Conservation (phyloP, 1,140 invertebrate species). For the Leptopilina boulardi region DNA sequence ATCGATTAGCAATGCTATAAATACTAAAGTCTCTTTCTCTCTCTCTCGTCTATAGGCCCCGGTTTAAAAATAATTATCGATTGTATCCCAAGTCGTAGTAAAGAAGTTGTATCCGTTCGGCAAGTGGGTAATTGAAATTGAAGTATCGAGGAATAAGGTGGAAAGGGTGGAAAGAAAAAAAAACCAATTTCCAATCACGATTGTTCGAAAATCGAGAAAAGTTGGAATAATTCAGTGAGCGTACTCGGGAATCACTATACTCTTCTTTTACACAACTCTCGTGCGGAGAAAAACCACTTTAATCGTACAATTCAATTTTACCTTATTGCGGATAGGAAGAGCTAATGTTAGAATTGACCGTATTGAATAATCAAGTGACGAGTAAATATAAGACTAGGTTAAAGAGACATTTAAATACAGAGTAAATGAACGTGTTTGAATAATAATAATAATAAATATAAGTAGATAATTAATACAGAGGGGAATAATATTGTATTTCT, state of each 20-base stretch:
- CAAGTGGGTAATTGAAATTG: conserved; percentile 9
- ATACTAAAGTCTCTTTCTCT: conserved; percentile 5
- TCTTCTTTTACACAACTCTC: not conserved
- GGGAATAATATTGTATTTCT: no score
- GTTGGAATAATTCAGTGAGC: conserved; percentile 2
- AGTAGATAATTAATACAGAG: no score
- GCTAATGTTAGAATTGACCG: conserved; percentile 4
- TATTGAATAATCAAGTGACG: not conserved
- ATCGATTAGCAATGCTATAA: conserved; percentile 9
- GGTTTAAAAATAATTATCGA: conserved; percentile 5
- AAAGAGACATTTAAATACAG: not conserved
- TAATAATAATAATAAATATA: no score
- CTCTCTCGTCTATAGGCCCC: not conserved
- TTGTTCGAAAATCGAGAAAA: conserved; percentile 10
- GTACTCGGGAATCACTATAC: conserved; percentile 1
- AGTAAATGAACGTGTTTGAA: not conserved
- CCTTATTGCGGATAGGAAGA: not conserved
- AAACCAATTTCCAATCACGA: not conserved
- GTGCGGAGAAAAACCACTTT: not conserved
- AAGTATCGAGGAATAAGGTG: not conserved
- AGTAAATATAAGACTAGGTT: not conserved
- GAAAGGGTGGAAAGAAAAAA: not conserved
- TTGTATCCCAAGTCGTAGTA: conserved; percentile 5
- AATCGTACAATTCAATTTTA: not conserved
- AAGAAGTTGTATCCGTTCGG: conserved; percentile 12